Evolutionary conservation across 1,140 invertebrate genomes (phyloP).

Genomic region (Drosophila kohkoa): DNA sequence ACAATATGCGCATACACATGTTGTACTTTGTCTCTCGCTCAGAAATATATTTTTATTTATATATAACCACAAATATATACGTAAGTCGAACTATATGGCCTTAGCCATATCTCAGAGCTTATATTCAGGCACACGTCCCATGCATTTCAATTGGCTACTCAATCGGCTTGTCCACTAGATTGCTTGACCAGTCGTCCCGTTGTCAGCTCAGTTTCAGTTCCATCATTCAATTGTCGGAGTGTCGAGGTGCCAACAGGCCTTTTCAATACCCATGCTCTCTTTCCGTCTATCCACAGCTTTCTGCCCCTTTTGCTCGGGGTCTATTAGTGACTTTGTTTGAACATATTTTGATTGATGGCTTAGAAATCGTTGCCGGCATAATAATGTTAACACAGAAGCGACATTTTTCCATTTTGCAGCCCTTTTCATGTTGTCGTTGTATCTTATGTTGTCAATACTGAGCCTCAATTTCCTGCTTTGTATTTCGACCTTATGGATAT

Average conservation of each 20-base stretch:
- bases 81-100: not conserved
- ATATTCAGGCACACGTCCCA: slow-evolving; percentile 19
- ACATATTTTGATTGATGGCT: slow-evolving; percentile 59
- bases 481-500: not conserved
- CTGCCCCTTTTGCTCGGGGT: not conserved
- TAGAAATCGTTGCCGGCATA: slow-evolving; percentile 36
- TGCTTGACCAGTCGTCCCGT: slow-evolving; percentile 29
- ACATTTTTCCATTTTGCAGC: slow-evolving; percentile 22
- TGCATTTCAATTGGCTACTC: slow-evolving; percentile 65
- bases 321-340: slow-evolving; percentile 20
- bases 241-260: slow-evolving; percentile 58
- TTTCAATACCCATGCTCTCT: slow-evolving; percentile 17
- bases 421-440: slow-evolving; percentile 15
- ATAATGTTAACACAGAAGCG: slow-evolving; percentile 37
- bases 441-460: slow-evolving; percentile 1
- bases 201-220: slow-evolving; percentile 23
- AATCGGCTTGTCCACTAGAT: slow-evolving; percentile 53
- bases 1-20: not conserved
- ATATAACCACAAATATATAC: slow-evolving; percentile 1
- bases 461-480: slow-evolving; percentile 7
- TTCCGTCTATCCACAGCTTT: slow-evolving; percentile 4
- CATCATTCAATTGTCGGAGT: slow-evolving; percentile 46
- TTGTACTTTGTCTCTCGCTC: not conserved
- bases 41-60: slow-evolving; percentile 5
- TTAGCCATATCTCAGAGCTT: not conserved